phyloP scores from a whole-genome alignment of 1,140 invertebrate genomes.

The Notospermus geniculatus region DNA sequence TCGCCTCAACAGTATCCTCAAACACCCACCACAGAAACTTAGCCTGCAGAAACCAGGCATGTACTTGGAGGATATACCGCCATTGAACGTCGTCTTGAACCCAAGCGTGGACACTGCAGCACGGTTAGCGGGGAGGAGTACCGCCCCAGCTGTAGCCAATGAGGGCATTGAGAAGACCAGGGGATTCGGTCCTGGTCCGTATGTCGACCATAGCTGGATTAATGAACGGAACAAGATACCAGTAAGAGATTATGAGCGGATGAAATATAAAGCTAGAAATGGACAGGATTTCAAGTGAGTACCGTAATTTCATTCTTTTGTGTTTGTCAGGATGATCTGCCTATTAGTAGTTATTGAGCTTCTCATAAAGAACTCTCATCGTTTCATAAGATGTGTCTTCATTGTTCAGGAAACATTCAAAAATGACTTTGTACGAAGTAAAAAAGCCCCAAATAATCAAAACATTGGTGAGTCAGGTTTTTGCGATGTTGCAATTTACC shows the following conservation, averaged over 20 bases:
- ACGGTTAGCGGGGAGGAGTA: conserved; percentile 25
- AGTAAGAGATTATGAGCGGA: conserved; percentile 45
- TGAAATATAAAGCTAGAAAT: conserved; percentile 33
- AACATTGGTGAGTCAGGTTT: too few relatives aligned
- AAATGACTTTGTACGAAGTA: too few relatives aligned
- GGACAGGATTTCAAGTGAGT: conserved; percentile 54
- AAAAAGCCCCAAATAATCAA: too few relatives aligned
- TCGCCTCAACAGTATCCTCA: conserved; percentile 45
- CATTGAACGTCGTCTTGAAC: conserved; percentile 46
- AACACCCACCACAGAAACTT: conserved; percentile 43
- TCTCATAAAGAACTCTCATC: too few relatives aligned
- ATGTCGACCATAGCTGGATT: conserved; percentile 33
- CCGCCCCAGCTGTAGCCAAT: conserved; percentile 29
- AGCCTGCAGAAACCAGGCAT: conserved; percentile 26
- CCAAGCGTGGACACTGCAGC: conserved; percentile 43
- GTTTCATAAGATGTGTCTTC: too few relatives aligned
- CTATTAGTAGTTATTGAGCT: too few relatives aligned
- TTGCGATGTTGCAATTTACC: too few relatives aligned
- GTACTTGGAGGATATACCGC: conserved; percentile 38
- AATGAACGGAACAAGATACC: conserved; percentile 48
- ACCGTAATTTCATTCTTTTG: neutral
- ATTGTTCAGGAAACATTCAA: too few relatives aligned
- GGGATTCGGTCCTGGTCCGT: conserved; percentile 51
- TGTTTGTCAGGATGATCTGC: too few relatives aligned
- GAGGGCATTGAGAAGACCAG: conserved; percentile 29